Conservation (phyloP, 2,797 vertebrate species). For the Staurois parvus region DNA sequence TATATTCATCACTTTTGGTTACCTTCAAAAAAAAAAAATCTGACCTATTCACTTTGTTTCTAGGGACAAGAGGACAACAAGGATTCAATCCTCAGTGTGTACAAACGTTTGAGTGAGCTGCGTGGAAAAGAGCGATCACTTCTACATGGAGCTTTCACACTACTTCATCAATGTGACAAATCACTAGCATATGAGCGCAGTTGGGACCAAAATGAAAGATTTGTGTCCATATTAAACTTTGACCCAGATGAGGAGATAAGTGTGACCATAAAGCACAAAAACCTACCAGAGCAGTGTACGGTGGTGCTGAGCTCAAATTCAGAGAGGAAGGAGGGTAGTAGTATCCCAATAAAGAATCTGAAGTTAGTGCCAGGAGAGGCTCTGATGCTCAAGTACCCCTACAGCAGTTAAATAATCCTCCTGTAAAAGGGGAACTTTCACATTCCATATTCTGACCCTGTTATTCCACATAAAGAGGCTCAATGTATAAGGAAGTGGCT, state of each 20-base stretch:
- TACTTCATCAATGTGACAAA: constrained; percentile 49
- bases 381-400: constrained; percentile 81
- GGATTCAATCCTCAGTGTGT: constrained; percentile 71
- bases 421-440: constrained; percentile 1
- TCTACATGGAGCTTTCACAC: constrained; percentile 81
- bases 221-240: constrained; percentile 82
- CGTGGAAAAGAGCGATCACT: constrained; percentile 87
- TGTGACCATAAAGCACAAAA: constrained; percentile 50
- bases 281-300: constrained; percentile 70
- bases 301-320: constrained; percentile 76
- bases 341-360: constrained; percentile 70
- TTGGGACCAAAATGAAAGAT: constrained; percentile 91
- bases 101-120: constrained; percentile 81
- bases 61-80: constrained; percentile 64
- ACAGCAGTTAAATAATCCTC: constrained; percentile 67
- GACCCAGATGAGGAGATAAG: constrained; percentile 34
- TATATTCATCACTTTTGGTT: not conserved
- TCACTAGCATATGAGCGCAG: constrained; percentile 79
- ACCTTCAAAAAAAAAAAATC: not conserved
- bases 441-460: constrained; percentile 57
- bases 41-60: not conserved
- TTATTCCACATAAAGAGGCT: not conserved
- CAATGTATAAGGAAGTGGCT: not conserved
- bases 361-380: constrained; percentile 73
- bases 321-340: constrained; percentile 42